Base-by-base conservation (phyloP, 2,113 vertebrate genomes). In the Poecile atricapillus region DNA sequence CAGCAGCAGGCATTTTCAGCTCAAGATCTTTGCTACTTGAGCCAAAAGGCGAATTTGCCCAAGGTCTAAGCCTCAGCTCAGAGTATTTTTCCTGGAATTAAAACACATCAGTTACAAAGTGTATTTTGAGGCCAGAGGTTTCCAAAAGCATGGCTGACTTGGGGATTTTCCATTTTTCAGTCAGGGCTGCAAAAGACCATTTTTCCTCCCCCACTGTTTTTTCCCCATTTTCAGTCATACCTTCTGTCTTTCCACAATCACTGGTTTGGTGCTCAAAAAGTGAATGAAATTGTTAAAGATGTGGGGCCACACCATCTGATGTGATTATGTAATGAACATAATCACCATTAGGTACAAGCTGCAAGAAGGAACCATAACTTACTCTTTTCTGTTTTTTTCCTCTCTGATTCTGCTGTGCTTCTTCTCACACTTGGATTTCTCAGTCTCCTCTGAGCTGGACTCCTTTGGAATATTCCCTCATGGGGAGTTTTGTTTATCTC, bases 11-110 rank as follows among this genome's bases (percentile, higher is more conserved):
- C 85, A 35, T 90, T 93, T 96, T 12, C 92, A 90, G 92, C 92
- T 89, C 31, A 93, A 95, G 88, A 82, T 93, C 85, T 96, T 69
- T 92, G 39, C 95, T 88, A 25, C 56, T 78, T 33, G 69, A 96
- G 93, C 95, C 96, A 96, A 96, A 92, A 93, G 93, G 64, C 2
- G 25, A 94, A 91, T 96, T 93, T 95, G 82, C 92, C 75, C 90
- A 68, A 75, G 90, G 64, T 89, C 93, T 94, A 77, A 94, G 76
- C 82, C 64, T 95, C 79, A 52, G 82, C 90, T 92, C 85, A 60
- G 64, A 52, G 35, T 96, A 73, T 83, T 90, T 70, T 89, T 95
- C 85, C 83, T 94, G 90, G 90, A 92, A 96, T 96, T 88, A 90
- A 93, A 88, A 83, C 44, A 86, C 64, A 94, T 92, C 83, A 81